Evolutionary conservation across 2,113 vertebrate species (phyloP).

Genomic region (Austrofundulus limnaeus): DNA sequence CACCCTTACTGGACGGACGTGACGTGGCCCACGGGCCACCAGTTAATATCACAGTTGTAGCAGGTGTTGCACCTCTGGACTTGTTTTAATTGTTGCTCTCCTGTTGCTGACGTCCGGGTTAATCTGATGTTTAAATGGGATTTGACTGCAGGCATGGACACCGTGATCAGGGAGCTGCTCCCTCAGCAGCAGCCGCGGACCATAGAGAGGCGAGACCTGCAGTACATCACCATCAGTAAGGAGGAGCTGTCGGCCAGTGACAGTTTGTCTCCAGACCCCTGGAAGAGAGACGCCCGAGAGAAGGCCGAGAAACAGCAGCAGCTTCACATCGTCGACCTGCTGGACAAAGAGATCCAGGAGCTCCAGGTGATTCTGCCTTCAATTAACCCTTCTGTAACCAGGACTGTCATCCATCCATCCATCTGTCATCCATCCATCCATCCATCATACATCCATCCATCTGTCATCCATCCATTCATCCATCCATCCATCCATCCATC

Average conservation of each 20-base stretch:
- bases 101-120: no score
- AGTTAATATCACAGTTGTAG: no score
- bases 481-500: no score
- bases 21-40: no score
- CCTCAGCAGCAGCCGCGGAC: constrained; percentile 97
- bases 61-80: no score
- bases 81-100: no score
- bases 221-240: constrained; percentile 94
- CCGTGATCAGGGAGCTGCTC: constrained; percentile 93
- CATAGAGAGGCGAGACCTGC: constrained; percentile 93
- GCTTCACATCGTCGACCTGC: constrained; percentile 94
- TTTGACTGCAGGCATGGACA: constrained; percentile 76
- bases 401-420: no score
- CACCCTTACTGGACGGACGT: no score
- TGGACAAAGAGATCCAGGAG: constrained; percentile 96
- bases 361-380: constrained; percentile 74
- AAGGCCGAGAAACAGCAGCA: constrained; percentile 99
- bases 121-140: background rate
- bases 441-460: no score
- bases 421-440: no score
- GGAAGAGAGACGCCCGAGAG: constrained; percentile 95
- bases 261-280: constrained; percentile 95
- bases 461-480: no score
- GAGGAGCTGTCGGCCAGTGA: constrained; percentile 90
- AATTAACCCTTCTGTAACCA: no score